Conservation (phyloP, 2,113 vertebrate genomes). For the Microcebus griseorufus region DNA sequence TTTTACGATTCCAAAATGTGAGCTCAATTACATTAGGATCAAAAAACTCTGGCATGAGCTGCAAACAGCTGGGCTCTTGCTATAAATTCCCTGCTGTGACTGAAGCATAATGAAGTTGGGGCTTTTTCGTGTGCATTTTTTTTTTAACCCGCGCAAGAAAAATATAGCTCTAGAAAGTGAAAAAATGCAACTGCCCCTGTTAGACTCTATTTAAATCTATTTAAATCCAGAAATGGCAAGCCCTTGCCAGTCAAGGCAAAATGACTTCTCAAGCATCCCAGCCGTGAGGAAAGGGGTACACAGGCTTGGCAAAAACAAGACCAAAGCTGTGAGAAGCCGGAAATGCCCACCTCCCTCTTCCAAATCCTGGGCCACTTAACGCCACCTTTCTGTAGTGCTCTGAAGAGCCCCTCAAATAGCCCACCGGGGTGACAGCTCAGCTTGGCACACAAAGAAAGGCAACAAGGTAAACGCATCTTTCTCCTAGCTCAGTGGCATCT, state of each 20-base stretch:
- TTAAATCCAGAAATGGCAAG: slow-evolving; percentile 47
- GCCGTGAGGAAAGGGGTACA: background rate
- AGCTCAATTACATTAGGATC: slow-evolving; percentile 64
- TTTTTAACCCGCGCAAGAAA: slow-evolving; percentile 33
- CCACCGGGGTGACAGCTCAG: background rate
- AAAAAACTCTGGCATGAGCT: slow-evolving; percentile 67
- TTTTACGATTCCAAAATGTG: slow-evolving; percentile 62
- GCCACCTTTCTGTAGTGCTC: background rate
- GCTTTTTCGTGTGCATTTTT: slow-evolving; percentile 55
- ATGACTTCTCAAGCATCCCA: slow-evolving; percentile 39
- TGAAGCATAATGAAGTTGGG: slow-evolving; percentile 61
- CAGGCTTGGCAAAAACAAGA: slow-evolving; percentile 34
- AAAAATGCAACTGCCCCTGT: slow-evolving; percentile 60
- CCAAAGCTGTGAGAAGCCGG: background rate
- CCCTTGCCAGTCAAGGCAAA: slow-evolving; percentile 37
- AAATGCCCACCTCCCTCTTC: slow-evolving; percentile 47
- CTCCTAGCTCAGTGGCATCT: background rate
- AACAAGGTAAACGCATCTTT: background rate
- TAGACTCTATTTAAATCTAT: slow-evolving; percentile 64
- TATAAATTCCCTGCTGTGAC: slow-evolving; percentile 75
- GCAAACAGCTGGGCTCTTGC: slow-evolving; percentile 75
- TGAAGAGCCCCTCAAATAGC: background rate
- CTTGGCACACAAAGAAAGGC: background rate
- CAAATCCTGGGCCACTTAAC: slow-evolving; percentile 12
- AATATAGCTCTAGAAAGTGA: slow-evolving; percentile 62